These are phyloP conservation scores for Zapus hudsonius DNA, from an alignment of 2,113 vertebrate genomes.

Conservation along the genomic window DNA sequence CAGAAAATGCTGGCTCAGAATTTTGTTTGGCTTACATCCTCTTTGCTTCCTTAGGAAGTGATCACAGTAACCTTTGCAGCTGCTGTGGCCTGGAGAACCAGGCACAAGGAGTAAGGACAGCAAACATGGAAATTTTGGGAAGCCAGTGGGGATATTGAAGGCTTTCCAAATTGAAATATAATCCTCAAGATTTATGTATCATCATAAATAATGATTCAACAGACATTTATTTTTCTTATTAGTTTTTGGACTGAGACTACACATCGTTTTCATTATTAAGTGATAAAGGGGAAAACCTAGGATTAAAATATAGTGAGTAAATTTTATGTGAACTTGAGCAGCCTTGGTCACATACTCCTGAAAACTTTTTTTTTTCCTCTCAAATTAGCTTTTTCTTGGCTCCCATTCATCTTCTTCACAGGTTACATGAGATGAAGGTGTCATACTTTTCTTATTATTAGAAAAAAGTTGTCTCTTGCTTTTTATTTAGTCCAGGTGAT, in stretches of 20 bases:
- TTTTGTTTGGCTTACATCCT: conserved; percentile 15
- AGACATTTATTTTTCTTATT: conserved; percentile 38
- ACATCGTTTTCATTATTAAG: background rate
- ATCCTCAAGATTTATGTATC: background rate
- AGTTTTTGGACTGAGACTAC: background rate
- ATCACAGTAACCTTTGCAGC: background rate
- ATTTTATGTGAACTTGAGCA: background rate
- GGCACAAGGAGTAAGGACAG: background rate
- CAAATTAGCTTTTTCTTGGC: conserved; percentile 38
- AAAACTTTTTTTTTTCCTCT: conserved; percentile 55
- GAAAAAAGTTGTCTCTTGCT: background rate
- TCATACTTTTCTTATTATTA: conserved; percentile 37
- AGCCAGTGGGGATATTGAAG: background rate
- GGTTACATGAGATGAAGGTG: conserved; percentile 47
- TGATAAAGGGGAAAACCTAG: background rate
- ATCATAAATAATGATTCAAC: background rate
- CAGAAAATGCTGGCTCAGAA: background rate
- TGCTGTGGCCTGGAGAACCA: background rate
- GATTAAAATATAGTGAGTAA: background rate
- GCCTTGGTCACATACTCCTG: background rate
- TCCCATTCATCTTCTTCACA: conserved; percentile 25
- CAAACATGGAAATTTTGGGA: background rate
- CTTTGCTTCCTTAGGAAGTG: background rate
- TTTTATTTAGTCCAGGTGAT: background rate
- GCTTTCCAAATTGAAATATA: background rate